Conservation (phyloP, 1,140 invertebrate species). For the Musca vetustissima region DNA sequence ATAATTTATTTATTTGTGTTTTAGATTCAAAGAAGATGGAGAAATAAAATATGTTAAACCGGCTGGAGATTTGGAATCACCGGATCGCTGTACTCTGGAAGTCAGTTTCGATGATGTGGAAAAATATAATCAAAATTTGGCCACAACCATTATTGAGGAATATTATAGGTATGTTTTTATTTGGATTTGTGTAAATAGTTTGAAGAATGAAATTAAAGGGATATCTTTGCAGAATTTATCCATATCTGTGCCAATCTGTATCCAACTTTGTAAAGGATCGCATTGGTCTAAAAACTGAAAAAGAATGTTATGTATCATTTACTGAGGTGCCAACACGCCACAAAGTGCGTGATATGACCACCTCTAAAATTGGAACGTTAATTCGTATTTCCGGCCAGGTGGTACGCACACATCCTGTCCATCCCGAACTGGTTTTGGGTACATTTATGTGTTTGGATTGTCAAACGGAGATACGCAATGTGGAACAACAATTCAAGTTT, state of each 20-base stretch:
- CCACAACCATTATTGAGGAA: slow-evolving; percentile 92
- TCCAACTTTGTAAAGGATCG: slow-evolving; percentile 87
- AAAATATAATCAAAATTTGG: slow-evolving; percentile 88
- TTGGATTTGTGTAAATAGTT: neutral
- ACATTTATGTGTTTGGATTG: slow-evolving; percentile 97
- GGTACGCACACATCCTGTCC: slow-evolving; percentile 96
- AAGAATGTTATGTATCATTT: slow-evolving; percentile 95
- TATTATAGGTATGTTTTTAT: slow-evolving; percentile 89
- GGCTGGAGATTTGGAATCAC: slow-evolving; percentile 78
- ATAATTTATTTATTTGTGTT: slow-evolving; percentile 2
- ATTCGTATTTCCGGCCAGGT: slow-evolving; percentile 97
- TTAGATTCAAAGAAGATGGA: slow-evolving; percentile 79
- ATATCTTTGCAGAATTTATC: slow-evolving; percentile 82
- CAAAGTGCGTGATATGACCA: slow-evolving; percentile 91
- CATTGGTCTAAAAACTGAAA: slow-evolving; percentile 74
- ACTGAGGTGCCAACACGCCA: slow-evolving; percentile 87
- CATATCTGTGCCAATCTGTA: slow-evolving; percentile 91
- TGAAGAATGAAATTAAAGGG: no score
- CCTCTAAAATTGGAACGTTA: slow-evolving; percentile 90
- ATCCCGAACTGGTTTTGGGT: slow-evolving; percentile 89
- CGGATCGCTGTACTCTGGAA: slow-evolving; percentile 90
- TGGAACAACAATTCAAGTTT: slow-evolving; percentile 98
- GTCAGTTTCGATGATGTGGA: slow-evolving; percentile 97
- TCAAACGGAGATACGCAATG: slow-evolving; percentile 90
- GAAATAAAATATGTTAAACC: slow-evolving; percentile 85